A percentile compares a stretch with the other conserved stretches of the same genome.
Conservation (phyloP, 2,797 vertebrate genomes). For the Microctenopoma lineatum region DNA sequence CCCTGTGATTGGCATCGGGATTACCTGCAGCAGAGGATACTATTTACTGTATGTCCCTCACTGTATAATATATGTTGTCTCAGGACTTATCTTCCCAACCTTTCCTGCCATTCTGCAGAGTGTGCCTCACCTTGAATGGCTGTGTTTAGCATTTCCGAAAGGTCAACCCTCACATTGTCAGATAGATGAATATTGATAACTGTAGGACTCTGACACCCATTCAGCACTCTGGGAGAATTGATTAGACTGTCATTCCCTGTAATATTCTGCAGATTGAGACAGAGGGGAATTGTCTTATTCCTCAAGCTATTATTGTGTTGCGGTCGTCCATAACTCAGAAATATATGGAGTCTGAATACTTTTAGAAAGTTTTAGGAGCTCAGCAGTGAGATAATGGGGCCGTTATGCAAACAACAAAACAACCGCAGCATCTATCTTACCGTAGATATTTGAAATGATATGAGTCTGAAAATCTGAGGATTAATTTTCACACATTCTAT, state of each 20-base stretch:
- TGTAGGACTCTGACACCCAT: constrained; percentile 80
- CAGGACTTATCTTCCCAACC: constrained; percentile 82
- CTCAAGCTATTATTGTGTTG: constrained; percentile 74
- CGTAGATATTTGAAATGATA: constrained; percentile 9
- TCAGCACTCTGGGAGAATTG: constrained; percentile 76
- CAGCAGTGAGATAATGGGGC: constrained; percentile 33
- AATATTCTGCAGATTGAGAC: constrained; percentile 83
- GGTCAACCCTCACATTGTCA: constrained; percentile 82
- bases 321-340: constrained; percentile 64
- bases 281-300: constrained; percentile 81
- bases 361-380: constrained; percentile 67
- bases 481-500: constrained; percentile 12
- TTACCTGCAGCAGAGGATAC: constrained; percentile 63
- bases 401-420: constrained; percentile 41
- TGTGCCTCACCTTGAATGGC: constrained; percentile 76
- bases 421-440: constrained; percentile 22
- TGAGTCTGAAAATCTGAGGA: constrained; percentile 14
- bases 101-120: constrained; percentile 76
- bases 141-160: constrained; percentile 86
- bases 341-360: constrained; percentile 62
- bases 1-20: constrained; percentile 62
- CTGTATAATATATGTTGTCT: constrained; percentile 81
- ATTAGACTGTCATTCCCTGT: constrained; percentile 80
- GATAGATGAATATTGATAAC: constrained; percentile 84
- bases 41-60: constrained; percentile 77